Evolutionary conservation across 2,113 vertebrate species (phyloP).

Genomic region (Arizona elegans): DNA sequence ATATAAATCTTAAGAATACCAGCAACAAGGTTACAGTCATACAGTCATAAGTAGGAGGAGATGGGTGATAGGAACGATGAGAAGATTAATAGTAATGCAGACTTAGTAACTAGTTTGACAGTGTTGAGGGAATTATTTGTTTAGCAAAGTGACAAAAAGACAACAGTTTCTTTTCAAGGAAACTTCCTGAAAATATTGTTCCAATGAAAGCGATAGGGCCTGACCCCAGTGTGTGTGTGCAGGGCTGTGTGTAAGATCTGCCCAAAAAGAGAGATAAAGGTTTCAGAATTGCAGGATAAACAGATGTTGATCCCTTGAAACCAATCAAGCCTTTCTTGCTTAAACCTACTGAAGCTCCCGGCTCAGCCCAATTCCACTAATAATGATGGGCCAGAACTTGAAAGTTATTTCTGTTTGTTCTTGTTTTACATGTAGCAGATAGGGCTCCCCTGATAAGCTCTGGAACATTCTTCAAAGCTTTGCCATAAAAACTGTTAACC

Average conservation of each 20-base stretch:
- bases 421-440: constrained; percentile 36
- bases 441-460: constrained; percentile 56
- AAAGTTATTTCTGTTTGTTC: constrained; percentile 54
- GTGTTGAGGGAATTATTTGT: too few relatives aligned
- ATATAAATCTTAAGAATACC: too few relatives aligned
- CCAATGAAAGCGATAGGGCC: background rate
- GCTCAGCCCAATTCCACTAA: constrained; percentile 27
- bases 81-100: too few relatives aligned
- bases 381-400: constrained; percentile 44
- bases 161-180: background rate
- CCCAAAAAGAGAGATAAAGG: background rate
- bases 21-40: too few relatives aligned
- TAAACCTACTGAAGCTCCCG: constrained; percentile 34
- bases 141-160: too few relatives aligned
- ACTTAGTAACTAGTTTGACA: too few relatives aligned
- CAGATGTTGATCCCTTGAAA: constrained; percentile 40
- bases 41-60: too few relatives aligned
- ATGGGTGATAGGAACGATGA: too few relatives aligned
- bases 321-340: constrained; percentile 31
- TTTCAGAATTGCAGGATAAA: constrained; percentile 37
- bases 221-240: background rate
- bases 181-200: background rate
- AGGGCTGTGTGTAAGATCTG: background rate
- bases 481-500: constrained; percentile 53
- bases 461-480: constrained; percentile 59